phyloP scores from a whole-genome alignment of 1,140 invertebrate genomes.

The Drepana arcuata region DNA sequence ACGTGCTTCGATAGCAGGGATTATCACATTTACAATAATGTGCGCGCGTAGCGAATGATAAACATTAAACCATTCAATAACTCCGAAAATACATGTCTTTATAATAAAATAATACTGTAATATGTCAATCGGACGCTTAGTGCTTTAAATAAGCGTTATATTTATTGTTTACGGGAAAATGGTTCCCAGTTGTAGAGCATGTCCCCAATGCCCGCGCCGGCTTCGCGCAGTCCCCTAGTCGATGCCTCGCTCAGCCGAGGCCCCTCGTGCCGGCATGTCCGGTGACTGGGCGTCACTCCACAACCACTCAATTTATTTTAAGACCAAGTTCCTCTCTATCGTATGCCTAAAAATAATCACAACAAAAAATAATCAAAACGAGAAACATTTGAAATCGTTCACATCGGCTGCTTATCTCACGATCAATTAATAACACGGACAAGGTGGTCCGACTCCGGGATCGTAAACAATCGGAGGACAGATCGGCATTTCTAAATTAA shows the following conservation, averaged over 20 bases:
- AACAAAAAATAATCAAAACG: background rate
- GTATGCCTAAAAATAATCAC: slow-evolving; percentile 1
- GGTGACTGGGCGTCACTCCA: slow-evolving; percentile 11
- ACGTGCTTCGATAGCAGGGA: no score
- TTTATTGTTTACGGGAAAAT: no score
- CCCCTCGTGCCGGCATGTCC: slow-evolving; percentile 12
- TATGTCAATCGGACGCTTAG: no score
- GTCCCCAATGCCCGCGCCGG: no score
- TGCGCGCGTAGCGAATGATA: no score
- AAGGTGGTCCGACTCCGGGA: slow-evolving; percentile 38
- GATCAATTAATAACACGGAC: slow-evolving; percentile 51
- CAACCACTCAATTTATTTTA: slow-evolving; percentile 19
- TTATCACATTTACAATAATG: no score
- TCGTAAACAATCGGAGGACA: slow-evolving; percentile 44
- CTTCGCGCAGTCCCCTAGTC: slow-evolving; percentile 10
- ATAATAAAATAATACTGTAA: no score
- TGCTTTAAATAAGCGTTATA: no score
- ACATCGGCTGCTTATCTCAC: slow-evolving; percentile 27
- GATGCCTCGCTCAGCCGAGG: slow-evolving; percentile 3
- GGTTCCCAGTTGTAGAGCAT: no score
- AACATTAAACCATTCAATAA: no score
- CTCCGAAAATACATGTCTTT: no score
- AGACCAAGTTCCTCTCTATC: slow-evolving; percentile 12
- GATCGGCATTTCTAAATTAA: slow-evolving; percentile 50
- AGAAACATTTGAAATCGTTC: slow-evolving; percentile 5